Conservation (phyloP, 2,113 vertebrate genomes). For the Dasyornis broadbenti region DNA sequence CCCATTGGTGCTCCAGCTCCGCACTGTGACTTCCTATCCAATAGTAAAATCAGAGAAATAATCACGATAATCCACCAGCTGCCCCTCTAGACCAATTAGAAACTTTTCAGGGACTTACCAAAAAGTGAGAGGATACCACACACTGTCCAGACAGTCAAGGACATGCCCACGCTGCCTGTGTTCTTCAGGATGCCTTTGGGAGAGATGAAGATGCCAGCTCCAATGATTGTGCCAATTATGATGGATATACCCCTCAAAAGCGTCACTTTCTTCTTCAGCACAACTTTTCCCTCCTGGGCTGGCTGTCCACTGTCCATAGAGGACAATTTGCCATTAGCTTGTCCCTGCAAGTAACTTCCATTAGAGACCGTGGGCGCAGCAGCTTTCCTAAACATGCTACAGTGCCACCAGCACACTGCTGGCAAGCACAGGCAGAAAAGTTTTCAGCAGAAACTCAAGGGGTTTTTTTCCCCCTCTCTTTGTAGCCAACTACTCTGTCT, state of each 20-base stretch:
- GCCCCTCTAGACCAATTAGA: conserved; percentile 30
- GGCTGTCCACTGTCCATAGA: conserved; percentile 6
- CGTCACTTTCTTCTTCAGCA: conserved; percentile 90
- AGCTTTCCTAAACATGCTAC: conserved; percentile 77
- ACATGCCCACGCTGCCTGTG: conserved; percentile 92
- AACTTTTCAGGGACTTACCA: conserved; percentile 79
- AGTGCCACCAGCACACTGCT: neutral
- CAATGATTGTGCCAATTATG: conserved; percentile 94
- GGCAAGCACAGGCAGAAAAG: neutral
- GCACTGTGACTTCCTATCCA: neutral
- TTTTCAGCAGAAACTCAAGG: conserved; percentile 33
- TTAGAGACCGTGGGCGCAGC: conserved; percentile 52
- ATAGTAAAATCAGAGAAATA: conserved; percentile 1
- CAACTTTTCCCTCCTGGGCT: conserved; percentile 69
- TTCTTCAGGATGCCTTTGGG: conserved; percentile 92
- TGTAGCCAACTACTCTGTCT: neutral
- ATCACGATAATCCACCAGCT: neutral
- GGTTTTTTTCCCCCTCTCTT: neutral
- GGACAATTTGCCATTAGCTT: conserved; percentile 30
- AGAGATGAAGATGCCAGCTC: conserved; percentile 96
- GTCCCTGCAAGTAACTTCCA: conserved; percentile 51
- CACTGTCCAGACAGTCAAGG: conserved; percentile 84
- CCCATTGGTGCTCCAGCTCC: conserved; percentile 9
- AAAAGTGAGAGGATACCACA: conserved; percentile 93
- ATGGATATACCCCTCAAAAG: conserved; percentile 89